Percentiles rank a stretch among this genome's conserved stretches.
Evolutionary conservation across 1,140 invertebrate species (phyloP).

Genomic region (Anastrepha obliqua): DNA sequence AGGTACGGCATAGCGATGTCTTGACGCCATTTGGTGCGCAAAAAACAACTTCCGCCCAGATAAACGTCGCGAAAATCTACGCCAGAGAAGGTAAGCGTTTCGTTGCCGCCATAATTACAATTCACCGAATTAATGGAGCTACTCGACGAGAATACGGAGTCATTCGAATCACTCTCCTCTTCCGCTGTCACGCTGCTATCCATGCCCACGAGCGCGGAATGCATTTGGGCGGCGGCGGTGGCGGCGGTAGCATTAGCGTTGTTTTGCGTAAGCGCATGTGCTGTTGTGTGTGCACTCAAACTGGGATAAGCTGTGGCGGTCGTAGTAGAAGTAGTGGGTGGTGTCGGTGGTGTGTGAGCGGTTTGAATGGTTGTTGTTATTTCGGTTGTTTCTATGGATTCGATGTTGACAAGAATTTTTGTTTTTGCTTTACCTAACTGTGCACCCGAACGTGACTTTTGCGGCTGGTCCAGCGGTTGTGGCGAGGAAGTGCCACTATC

Average conservation of each 20-base stretch:
- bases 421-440: constrained; percentile 60
- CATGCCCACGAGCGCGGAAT: background rate
- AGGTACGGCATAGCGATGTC: constrained; percentile 94
- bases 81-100: constrained; percentile 25
- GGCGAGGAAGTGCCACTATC: constrained; percentile 74
- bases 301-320: constrained; percentile 16
- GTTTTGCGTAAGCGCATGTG: background rate
- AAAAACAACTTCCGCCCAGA: constrained; percentile 96
- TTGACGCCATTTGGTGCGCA: constrained; percentile 93
- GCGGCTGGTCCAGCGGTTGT: constrained; percentile 62
- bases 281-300: background rate
- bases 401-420: constrained; percentile 69
- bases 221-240: constrained; percentile 11
- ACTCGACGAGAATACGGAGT: constrained; percentile 73
- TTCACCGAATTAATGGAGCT: constrained; percentile 67
- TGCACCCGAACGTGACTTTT: constrained; percentile 53
- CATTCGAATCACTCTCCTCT: constrained; percentile 72
- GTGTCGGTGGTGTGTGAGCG: constrained; percentile 54
- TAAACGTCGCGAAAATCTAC: constrained; percentile 71
- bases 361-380: constrained; percentile 63
- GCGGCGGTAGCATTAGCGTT: background rate
- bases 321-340: constrained; percentile 36
- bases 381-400: constrained; percentile 72
- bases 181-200: background rate
- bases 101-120: constrained; percentile 54